Evolutionary conservation across 2,888 invertebrate species (phyloP).

Genomic region (Lymantria dispar): DNA sequence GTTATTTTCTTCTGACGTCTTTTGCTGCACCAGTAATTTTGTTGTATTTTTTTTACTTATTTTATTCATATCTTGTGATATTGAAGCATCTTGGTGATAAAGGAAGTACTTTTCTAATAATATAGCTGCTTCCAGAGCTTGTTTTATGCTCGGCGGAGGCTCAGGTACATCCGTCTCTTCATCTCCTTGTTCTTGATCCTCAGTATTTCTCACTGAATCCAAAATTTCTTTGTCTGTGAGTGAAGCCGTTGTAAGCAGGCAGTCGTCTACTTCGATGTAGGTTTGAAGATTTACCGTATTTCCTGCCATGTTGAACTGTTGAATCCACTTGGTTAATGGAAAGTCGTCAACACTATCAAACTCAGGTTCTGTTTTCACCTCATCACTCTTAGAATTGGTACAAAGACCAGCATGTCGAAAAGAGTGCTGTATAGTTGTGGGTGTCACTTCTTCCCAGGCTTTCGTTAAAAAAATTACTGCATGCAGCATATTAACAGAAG

Average conservation of each 20-base stretch:
- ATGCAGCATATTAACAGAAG: slow-evolving; percentile 11
- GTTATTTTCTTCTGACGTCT: no score
- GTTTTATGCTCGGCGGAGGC: slow-evolving; percentile 13
- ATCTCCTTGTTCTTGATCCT: slow-evolving; percentile 21
- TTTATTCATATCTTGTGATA: no score
- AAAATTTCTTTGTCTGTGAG: slow-evolving; percentile 9
- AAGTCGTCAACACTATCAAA: slow-evolving; percentile 10
- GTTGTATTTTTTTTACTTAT: no score
- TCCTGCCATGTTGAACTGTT: not conserved
- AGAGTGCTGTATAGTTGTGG: no score
- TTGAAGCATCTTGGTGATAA: no score
- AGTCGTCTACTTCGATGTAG: slow-evolving; percentile 14
- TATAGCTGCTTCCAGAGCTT: slow-evolving; percentile 17
- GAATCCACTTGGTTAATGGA: slow-evolving; percentile 7
- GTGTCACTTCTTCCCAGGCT: no score
- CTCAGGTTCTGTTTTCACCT: slow-evolving; percentile 1
- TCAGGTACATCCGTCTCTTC: slow-evolving; percentile 24
- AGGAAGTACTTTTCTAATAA: no score
- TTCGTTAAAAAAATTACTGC: no score
- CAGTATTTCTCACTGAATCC: slow-evolving; percentile 20
- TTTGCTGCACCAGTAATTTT: no score
- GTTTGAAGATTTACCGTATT: slow-evolving; percentile 5
- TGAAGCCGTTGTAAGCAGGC: slow-evolving; percentile 20
- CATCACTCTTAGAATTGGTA: not conserved
- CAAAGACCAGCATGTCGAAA: not conserved